Evolutionary conservation across 2,888 invertebrate genomes (phyloP), one percentile per base, ranked within the genome.

Genomic region (Calameuta filiformis): DNA sequence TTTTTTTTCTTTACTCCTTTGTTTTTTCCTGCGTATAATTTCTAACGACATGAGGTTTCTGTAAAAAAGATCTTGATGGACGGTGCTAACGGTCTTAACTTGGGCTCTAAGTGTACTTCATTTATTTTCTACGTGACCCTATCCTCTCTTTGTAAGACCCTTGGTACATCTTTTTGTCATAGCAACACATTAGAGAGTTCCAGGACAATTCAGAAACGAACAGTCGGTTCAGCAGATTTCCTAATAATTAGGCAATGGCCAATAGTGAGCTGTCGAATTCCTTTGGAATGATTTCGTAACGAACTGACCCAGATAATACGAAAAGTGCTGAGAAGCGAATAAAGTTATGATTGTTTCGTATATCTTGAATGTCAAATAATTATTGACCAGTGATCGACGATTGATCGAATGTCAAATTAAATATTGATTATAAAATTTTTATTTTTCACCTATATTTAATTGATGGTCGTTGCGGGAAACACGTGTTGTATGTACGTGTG

Each of bases 11-110:
- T 15, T 23, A 0, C 40, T 15, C 6, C 23, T 56, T 56, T 56
- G 40, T 56, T 56, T 56, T 56, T 23, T 56, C 40, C 15, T 56
- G 23, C 40, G 6, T 23, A 56, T 56, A 56, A 56, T 56, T 56
- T 23, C 9, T 23, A 56, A 56, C 40, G 40, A 23, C 40, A 23
- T 23, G 40, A 56, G 40, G 23, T 56, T 56, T 56, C 40, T 23
- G 23, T 23, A 23, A 56, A 75, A 77, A 80, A 81, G 79, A 74
- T 71, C 73, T 79, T 81, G 81, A 83, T 79, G 80, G 79, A 83
- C 83, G 80, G 79, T 77, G 83, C 37, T 83, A 83, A 82, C 83
- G 81, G 81, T 80, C 77, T 76, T 30, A 30, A 74, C 69, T 40
- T 68, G 76, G 81, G 79, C 68, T 68, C 78, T 75, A 76, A 79